Evolutionary conservation across 2,888 invertebrate species (phyloP), one percentile per base, ranked within the genome.

Genomic region (Drosophila quasianomalipes): DNA sequence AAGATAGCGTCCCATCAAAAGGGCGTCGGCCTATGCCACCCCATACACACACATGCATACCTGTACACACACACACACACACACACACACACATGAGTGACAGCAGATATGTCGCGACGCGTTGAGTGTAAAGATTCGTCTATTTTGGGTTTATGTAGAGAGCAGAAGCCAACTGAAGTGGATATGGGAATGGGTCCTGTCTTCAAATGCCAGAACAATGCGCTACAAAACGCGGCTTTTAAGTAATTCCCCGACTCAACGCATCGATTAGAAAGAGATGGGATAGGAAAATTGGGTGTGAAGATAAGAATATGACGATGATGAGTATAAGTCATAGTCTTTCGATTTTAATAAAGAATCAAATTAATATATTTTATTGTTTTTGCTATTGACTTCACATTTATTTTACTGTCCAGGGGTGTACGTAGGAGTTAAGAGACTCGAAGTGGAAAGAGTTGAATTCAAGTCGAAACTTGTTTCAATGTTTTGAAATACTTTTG

Each of bases 71-170:
- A 37, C 41, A 47, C 16, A 53, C 28, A 41, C n/a, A 71, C 65
- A 51, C 35, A 31, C n/a, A 51, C 31, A 62, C 26, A 71, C 41
- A 71, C 62, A 51, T 70, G 81, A 77, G 67, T 75, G 82, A 80
- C 80, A 80, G 78, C 60, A 71, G 75, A 82, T 73, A 70, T 78
- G 79, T 81, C 72, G 79, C 82, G 67, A 54, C 57, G 75, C 78
- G 68, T 74, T 81, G 80, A 80, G 69, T 81, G 71, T 58, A 54
- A 61, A 58, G 73, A 76, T 62, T 69, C 71, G 58, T 72, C 61
- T 76, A 63, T 79, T 62, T 74, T 51, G 62, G 64, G 71, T 33
- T 63, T 74, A 74, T 79, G 55, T 51, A 31, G 59, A 31, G 49
- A 16, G 30, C 28, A 30, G 47, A 47, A 47, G 22, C 47, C 22